A percentile compares a stretch with the other conserved stretches of the same genome.
Conservation (phyloP, 2,888 invertebrate genomes). For the Aelia acuminata region DNA sequence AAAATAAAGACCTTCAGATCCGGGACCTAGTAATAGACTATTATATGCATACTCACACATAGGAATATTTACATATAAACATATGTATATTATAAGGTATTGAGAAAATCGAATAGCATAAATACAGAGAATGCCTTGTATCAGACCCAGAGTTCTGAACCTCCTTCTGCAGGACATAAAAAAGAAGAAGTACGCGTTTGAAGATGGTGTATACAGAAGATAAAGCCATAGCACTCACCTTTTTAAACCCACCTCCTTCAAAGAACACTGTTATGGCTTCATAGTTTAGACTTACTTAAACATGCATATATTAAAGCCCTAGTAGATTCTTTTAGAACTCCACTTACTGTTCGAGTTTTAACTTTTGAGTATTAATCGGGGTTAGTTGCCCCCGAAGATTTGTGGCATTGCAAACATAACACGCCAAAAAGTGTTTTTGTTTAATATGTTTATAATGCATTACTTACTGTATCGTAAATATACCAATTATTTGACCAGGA, state of each 20-base stretch:
- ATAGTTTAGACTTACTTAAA: not conserved
- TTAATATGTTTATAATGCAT: too few species aligned
- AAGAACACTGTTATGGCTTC: not conserved
- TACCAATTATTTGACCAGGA: too few species aligned
- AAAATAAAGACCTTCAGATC: too few species aligned
- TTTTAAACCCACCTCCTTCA: not conserved
- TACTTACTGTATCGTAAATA: too few species aligned
- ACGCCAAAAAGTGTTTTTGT: too few species aligned
- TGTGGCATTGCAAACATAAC: too few species aligned
- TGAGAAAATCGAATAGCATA: not conserved
- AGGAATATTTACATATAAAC: too few species aligned
- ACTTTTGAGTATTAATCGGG: too few species aligned
- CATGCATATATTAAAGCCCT: not conserved
- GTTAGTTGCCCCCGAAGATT: too few species aligned
- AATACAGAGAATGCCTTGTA: not conserved
- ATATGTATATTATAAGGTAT: too few species aligned
- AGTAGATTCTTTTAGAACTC: not conserved
- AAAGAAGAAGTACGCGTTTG: not conserved
- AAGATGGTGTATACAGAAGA: not conserved
- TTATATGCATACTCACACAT: too few species aligned
- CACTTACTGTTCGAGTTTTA: not conserved
- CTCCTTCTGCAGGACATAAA: not conserved
- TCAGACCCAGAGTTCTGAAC: not conserved
- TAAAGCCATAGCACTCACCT: not conserved
- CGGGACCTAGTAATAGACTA: too few species aligned